Evolutionary conservation across 2,113 vertebrate genomes (phyloP), one percentile per base, ranked within the genome.

Genomic region (Phyllopteryx taeniolatus): DNA sequence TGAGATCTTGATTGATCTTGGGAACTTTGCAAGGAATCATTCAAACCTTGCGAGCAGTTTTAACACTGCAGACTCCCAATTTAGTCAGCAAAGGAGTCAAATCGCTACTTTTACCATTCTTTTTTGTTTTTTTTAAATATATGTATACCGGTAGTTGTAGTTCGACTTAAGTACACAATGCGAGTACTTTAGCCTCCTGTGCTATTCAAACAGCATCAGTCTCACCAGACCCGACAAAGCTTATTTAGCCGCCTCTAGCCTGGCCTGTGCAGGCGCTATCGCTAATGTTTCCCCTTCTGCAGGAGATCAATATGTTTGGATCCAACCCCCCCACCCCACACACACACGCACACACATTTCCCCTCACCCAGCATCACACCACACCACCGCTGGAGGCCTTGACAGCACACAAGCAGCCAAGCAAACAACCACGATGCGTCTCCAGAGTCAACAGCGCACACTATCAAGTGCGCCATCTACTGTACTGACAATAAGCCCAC

Each of bases 251-350:
- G 87, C 80, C 83, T 87, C 82, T 70, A 77, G 74, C 79, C 81
- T 79, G 33, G 83, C 77, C 84, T 71, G 78, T 3, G 82, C 87
- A 69, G 83, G 75, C 82, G 77, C 87, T 83, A 87, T 84, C 70
- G 77, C 84, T 91, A 90, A 91, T 92, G 88, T 92, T 91, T 92
- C 91, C 89, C 85, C 87, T 91, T 90, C 89, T 86, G 90, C 87
- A 83, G 87, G 87, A 90, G 91, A 92, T 93, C 91, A 91, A 93
- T 93, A 92, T 90, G 90, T 92, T 92, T 91, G 87, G 86, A 92
- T 74, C 86, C 92, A 91, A 73, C 86, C 77, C 76, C 86, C 85
- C 83, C 80, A 86, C 31, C 56, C 11, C 56, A 7, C 56, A 2
- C 22, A 5, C 56, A 8, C n/a, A 0, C 56, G 11, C 56, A 1